A percentile compares a stretch with the other conserved stretches of the same genome.
phyloP scores from a whole-genome alignment of 2,113 vertebrate genomes.

The Limnothrissa miodon region DNA sequence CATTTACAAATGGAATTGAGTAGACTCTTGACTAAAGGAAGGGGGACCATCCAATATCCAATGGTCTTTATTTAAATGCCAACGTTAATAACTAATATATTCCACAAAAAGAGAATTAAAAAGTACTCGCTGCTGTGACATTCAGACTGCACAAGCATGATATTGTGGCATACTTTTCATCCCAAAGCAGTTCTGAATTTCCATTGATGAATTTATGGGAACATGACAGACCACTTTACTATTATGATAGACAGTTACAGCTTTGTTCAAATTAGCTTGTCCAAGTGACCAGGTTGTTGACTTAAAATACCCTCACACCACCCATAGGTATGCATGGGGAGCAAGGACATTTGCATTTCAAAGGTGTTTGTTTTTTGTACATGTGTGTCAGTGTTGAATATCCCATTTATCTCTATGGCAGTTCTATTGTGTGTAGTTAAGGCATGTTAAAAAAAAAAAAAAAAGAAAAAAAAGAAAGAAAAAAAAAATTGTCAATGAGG shows the following conservation, averaged over 20 bases:
- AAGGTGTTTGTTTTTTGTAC: slow-evolving; percentile 3
- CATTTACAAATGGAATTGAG: neutral
- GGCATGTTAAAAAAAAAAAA: slow-evolving; percentile 47
- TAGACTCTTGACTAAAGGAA: neutral
- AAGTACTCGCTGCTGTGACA: slow-evolving; percentile 28
- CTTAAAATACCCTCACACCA: neutral
- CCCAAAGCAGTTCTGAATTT: neutral
- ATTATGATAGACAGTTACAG: neutral
- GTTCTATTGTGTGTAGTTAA: slow-evolving; percentile 50
- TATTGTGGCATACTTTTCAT: slow-evolving; percentile 3
- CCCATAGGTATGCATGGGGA: neutral
- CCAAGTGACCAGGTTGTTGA: neutral
- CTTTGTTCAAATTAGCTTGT: neutral
- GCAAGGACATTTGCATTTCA: neutral
- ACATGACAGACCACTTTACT: neutral
- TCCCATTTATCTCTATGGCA: neutral
- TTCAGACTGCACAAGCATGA: slow-evolving; percentile 31
- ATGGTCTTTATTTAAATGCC: neutral
- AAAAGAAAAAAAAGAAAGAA: slow-evolving; percentile 18
- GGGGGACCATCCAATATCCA: neutral
- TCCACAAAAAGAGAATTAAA: neutral
- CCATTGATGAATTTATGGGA: neutral
- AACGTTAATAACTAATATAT: neutral
- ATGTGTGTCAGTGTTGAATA: neutral
- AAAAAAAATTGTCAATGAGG: slow-evolving; percentile 24